Conservation (phyloP, 2,888 invertebrate species). For the Alsophila aescularia region DNA sequence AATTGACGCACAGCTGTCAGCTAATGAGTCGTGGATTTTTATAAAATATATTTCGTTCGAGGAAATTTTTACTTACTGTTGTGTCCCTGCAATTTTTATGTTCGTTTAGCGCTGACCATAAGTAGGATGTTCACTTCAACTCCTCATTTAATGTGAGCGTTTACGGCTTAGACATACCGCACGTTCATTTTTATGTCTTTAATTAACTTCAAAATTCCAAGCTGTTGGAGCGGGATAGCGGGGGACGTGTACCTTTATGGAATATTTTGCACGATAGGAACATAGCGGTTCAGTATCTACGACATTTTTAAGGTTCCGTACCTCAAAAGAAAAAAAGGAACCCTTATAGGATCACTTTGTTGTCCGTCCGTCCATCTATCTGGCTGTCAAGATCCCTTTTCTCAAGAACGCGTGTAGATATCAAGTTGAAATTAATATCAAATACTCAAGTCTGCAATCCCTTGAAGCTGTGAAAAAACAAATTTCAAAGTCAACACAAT, state of each 20-base stretch:
- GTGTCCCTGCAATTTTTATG: conserved; percentile 1
- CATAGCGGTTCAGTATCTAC: neutral
- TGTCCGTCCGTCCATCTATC: no score
- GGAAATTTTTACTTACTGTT: conserved; percentile 6
- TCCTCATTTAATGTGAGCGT: neutral
- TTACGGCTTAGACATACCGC: neutral
- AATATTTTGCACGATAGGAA: neutral
- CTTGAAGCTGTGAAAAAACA: no score
- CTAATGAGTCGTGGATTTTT: conserved; percentile 78
- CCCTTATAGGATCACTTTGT: no score
- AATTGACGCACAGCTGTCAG: conserved; percentile 82
- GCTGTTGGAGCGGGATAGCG: neutral
- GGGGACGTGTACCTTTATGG: neutral
- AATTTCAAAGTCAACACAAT: no score
- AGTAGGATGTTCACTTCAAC: conserved; percentile 1
- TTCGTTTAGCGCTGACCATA: neutral
- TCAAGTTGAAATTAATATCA: no score
- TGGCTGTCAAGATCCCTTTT: no score
- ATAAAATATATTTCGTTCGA: conserved; percentile 49
- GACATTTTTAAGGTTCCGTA: no score
- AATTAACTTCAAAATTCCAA: conserved; percentile 19
- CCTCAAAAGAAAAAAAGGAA: no score
- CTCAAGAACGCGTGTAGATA: no score
- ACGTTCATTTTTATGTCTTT: conserved; percentile 21
- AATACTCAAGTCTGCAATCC: no score